These are phyloP conservation scores for Petroica traversi DNA, from an alignment of 2,113 vertebrate species.

Conservation along the genomic window DNA sequence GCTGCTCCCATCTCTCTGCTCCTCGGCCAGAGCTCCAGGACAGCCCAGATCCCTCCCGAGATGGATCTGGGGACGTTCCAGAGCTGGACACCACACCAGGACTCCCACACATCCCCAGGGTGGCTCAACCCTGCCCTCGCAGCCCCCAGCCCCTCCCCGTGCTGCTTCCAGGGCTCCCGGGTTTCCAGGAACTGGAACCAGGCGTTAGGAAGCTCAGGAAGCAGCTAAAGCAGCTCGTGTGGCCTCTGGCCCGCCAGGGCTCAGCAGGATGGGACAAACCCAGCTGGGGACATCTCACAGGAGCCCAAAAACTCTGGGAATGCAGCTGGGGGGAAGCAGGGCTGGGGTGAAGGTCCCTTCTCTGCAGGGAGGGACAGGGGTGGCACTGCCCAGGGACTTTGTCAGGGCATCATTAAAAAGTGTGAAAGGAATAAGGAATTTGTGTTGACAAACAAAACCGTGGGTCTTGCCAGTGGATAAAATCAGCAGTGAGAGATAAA, in stretches of 20 bases:
- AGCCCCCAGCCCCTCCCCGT: neutral
- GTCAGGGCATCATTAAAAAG: no score
- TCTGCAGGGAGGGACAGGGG: no score
- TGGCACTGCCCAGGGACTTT: no score
- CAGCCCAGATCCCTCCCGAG: neutral
- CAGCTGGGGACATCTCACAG: neutral
- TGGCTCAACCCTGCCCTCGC: neutral
- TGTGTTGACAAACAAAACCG: no score
- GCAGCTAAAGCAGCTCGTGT: neutral
- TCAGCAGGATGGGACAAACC: neutral
- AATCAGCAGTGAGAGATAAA: no score
- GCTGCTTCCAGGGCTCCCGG: slow-evolving; percentile 10
- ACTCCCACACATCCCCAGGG: neutral
- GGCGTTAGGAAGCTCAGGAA: slow-evolving; percentile 11
- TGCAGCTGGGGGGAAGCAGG: neutral
- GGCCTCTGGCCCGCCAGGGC: neutral
- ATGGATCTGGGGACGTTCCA: slow-evolving; percentile 7
- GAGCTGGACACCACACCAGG: neutral
- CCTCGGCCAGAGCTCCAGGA: neutral
- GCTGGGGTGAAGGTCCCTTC: neutral
- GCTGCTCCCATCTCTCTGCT: neutral
- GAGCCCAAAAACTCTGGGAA: neutral
- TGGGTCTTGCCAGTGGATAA: no score
- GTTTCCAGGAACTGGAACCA: slow-evolving; percentile 9
- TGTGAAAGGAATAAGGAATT: no score